A percentile compares a stretch with the other conserved stretches of the same genome.
These are phyloP conservation scores for Lemur catta DNA, from an alignment of 2,797 vertebrate species.

Conservation along the genomic window DNA sequence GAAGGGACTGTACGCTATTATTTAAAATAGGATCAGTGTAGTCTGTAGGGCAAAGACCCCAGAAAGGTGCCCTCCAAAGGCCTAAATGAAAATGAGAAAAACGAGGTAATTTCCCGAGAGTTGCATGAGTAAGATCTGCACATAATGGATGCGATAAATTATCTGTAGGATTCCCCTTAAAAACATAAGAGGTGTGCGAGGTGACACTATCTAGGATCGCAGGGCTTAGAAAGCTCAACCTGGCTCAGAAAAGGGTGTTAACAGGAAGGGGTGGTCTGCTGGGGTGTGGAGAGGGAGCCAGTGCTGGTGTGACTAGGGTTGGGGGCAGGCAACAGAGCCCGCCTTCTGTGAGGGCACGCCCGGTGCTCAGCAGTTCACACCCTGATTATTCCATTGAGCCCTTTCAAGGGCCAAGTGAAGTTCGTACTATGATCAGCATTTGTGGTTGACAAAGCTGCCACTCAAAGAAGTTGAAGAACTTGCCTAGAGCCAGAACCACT, in stretches of 20 bases:
- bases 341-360: neutral
- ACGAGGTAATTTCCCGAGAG: neutral
- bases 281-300: neutral
- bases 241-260: neutral
- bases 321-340: neutral
- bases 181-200: neutral
- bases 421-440: neutral
- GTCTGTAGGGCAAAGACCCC: neutral
- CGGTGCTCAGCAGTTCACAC: neutral
- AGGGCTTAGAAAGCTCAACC: neutral
- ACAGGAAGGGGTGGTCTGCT: neutral
- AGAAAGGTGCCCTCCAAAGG: neutral
- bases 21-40: neutral
- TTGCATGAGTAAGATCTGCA: neutral
- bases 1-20: neutral
- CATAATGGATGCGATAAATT: neutral
- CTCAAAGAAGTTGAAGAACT: neutral
- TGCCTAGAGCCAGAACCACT: neutral
- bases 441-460: neutral
- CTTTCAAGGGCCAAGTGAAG: neutral
- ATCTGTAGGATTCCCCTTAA: neutral
- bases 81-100: neutral
- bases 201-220: neutral
- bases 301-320: accelerated
- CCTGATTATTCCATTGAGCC: neutral